Evolutionary conservation across 2,888 invertebrate genomes (phyloP), one percentile per base, ranked within the genome.

Genomic region (Nomada lathburiana): DNA sequence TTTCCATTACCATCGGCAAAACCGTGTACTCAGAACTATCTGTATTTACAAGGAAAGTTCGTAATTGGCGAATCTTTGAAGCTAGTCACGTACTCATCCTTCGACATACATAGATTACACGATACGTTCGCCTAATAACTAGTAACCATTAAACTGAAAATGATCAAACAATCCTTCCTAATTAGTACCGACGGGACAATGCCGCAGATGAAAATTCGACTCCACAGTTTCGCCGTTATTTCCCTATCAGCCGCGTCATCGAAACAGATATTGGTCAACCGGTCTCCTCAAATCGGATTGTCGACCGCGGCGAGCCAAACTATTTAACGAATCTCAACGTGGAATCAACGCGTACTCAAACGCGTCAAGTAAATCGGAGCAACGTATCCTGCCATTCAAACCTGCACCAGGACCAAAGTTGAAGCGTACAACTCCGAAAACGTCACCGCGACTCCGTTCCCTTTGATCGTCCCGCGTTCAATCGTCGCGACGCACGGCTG

Each of bases 21-120:
- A 72, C 36, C 36, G 1, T n/a, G 26, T 36, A n/a, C 23, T 50
- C 36, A 44, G 20, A 69, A 60, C 42, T 42, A 3, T 3, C 7
- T 5, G 36, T 23, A 11, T 3, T 69, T 65, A 26, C n/a, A 55
- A 55, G 52, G 44, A 53, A 71, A 64, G n/a, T 65, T 69, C 36
- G 26, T 65, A 65, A 71, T n/a, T 57, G 42, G 20, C 2, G 23
- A 23, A 59, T n/a, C 74, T 71, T 20, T 52, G 36, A 70, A 59
- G 65, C 67, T 69, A 55, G 60, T 23, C 81, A 16, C 26, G n/a
- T 64, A 44, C 72, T 65, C 62, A 50, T 69, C 71, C 68, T 80
- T 57, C 74, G 59, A 71, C 63, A 20, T 52, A 71, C 63, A 20
- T 52, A 11, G 29, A 73, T 36, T 69, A 72, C 13, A 7, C 13